Conservation (phyloP, 2,888 invertebrate species). For the Leucoma salicis region DNA sequence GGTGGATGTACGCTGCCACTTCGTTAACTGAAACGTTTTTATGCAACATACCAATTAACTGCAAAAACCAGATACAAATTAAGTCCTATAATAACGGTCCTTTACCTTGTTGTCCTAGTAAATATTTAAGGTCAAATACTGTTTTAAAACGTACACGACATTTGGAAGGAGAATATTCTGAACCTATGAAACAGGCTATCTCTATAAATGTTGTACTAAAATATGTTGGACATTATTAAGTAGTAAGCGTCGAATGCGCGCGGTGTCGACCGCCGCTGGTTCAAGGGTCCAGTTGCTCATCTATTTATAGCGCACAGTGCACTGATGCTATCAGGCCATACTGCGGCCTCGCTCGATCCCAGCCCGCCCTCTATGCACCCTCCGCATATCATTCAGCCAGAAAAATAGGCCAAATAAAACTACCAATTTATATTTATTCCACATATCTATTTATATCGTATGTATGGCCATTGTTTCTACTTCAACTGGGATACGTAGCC, state of each 20-base stretch:
- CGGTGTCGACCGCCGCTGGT: constrained; percentile 70
- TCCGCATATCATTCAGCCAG: constrained; percentile 68
- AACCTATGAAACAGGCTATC: background rate
- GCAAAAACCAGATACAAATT: background rate
- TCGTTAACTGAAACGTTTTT: constrained; percentile 2
- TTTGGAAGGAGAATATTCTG: no score
- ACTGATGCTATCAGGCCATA: constrained; percentile 69
- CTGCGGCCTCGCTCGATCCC: constrained; percentile 63
- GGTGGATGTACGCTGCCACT: constrained; percentile 32
- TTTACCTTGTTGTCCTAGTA: no score
- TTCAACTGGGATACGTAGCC: constrained; percentile 69
- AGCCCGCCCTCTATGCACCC: constrained; percentile 74
- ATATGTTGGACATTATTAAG: constrained; percentile 31
- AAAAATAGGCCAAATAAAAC: constrained; percentile 74
- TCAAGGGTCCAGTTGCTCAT: constrained; percentile 73
- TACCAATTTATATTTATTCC: constrained; percentile 69
- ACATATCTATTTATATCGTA: constrained; percentile 76
- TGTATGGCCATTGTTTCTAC: constrained; percentile 74
- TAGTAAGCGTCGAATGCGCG: constrained; percentile 53
- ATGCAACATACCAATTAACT: constrained; percentile 1
- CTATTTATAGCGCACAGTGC: constrained; percentile 75
- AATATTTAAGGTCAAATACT: no score
- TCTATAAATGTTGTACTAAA: background rate
- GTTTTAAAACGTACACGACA: no score
- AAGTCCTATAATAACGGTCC: background rate